Evolutionary conservation across 2,888 invertebrate species (phyloP).

Genomic region (Mesorhabditis belari): DNA sequence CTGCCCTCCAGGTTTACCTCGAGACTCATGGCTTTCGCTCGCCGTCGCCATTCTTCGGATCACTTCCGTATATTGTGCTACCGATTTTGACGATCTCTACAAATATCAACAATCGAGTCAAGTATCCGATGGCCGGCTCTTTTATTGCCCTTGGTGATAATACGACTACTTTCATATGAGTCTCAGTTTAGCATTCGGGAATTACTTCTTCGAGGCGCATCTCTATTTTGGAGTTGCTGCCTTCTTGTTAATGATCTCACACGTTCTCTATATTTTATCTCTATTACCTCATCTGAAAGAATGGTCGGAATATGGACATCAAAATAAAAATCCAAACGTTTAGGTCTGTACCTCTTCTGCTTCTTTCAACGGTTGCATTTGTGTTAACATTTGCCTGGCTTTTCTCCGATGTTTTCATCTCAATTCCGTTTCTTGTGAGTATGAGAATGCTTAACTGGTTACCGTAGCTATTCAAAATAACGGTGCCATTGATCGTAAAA

Average conservation of each 20-base stretch:
- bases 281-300: background rate
- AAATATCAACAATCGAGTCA: conserved; percentile 3
- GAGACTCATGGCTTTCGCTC: background rate
- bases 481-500: no score
- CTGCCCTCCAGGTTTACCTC: background rate
- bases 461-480: no score
- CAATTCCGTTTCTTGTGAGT: background rate
- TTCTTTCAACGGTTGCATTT: background rate
- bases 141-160: conserved; percentile 3
- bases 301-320: background rate
- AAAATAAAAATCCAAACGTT: background rate
- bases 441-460: no score
- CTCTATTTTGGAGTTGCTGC: background rate
- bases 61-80: conserved; percentile 17
- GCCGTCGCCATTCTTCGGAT: conserved; percentile 9
- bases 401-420: background rate
- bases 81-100: conserved; percentile 15
- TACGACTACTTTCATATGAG: background rate
- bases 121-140: conserved; percentile 3
- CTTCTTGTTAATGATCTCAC: background rate
- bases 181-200: background rate
- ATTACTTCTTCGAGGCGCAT: background rate
- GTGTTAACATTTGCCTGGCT: background rate
- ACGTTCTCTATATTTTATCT: background rate
- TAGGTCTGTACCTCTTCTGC: background rate